Conservation (phyloP, 2,113 vertebrate species). For the Capra hircus region DNA sequence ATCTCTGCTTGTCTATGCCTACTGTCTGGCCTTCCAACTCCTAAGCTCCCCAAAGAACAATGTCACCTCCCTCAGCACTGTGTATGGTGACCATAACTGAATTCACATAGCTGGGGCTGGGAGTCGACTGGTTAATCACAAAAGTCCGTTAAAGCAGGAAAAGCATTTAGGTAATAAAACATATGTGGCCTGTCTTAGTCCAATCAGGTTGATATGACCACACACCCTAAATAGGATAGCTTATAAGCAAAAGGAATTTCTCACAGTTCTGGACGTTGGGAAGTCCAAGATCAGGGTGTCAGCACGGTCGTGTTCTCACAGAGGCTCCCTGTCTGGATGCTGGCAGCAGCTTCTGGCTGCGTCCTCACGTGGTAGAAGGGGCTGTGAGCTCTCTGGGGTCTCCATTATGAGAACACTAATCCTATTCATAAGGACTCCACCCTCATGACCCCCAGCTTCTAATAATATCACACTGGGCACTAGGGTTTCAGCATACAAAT, state of each 20-base stretch:
- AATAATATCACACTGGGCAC: not conserved
- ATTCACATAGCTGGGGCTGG: not conserved
- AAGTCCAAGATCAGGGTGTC: not conserved
- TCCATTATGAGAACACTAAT: not conserved
- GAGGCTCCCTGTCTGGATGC: not conserved
- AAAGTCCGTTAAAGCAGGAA: not conserved
- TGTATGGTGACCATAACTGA: not conserved
- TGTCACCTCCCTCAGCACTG: not conserved
- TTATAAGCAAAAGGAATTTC: not conserved
- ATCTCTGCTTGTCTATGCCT: fast-evolving
- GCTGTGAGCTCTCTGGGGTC: not conserved
- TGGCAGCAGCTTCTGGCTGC: not conserved
- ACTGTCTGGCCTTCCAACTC: not conserved
- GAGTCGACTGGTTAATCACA: not conserved
- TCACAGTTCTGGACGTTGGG: not conserved
- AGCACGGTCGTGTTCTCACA: fast-evolving
- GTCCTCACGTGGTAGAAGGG: not conserved
- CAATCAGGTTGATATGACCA: not conserved
- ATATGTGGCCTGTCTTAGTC: not conserved
- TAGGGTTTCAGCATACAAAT: not conserved
- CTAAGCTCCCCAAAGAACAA: not conserved
- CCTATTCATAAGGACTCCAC: not conserved
- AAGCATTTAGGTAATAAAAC: not conserved
- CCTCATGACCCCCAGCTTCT: not conserved
- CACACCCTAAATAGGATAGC: not conserved